Conservation (phyloP, 2,888 invertebrate species). For the Sphaerophoria taeniata region DNA sequence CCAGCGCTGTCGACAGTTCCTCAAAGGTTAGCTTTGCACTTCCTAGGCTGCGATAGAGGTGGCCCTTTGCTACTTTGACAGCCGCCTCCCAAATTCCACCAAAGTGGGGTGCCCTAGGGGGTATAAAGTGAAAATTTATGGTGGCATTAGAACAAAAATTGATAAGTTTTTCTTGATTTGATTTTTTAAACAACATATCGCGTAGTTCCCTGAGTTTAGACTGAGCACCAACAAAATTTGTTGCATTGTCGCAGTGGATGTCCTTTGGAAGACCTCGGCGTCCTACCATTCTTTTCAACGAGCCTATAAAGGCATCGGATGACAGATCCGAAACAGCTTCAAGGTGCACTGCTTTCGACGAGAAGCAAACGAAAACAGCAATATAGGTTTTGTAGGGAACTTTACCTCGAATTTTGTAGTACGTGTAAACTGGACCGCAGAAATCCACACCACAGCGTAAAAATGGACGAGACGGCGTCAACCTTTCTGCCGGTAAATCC, state of each 20-base stretch:
- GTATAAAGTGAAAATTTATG: constrained; percentile 8
- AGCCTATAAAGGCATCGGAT: constrained; percentile 12
- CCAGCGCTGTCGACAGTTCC: constrained; percentile 8
- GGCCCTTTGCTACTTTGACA: neutral
- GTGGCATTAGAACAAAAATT: constrained; percentile 13
- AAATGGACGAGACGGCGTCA: constrained; percentile 12
- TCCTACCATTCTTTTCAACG: constrained; percentile 4
- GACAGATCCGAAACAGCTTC: constrained; percentile 12
- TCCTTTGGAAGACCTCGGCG: neutral
- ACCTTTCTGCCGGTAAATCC: constrained; percentile 26
- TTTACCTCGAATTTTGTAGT: constrained; percentile 30
- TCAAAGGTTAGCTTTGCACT: constrained; percentile 13
- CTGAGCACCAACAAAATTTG: constrained; percentile 23
- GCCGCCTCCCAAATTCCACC: constrained; percentile 14
- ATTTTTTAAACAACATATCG: constrained; percentile 16
- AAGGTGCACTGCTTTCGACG: constrained; percentile 43
- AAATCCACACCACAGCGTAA: neutral
- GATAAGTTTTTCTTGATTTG: constrained; percentile 7
- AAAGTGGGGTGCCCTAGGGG: constrained; percentile 1
- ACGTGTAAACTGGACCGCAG: neutral
- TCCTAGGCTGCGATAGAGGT: constrained; percentile 13
- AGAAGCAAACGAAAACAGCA: constrained; percentile 26
- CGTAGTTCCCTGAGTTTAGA: constrained; percentile 21
- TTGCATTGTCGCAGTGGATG: constrained; percentile 22
- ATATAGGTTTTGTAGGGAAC: constrained; percentile 55